Conservation (phyloP, 2,888 invertebrate species). For the Baccha elongata region DNA sequence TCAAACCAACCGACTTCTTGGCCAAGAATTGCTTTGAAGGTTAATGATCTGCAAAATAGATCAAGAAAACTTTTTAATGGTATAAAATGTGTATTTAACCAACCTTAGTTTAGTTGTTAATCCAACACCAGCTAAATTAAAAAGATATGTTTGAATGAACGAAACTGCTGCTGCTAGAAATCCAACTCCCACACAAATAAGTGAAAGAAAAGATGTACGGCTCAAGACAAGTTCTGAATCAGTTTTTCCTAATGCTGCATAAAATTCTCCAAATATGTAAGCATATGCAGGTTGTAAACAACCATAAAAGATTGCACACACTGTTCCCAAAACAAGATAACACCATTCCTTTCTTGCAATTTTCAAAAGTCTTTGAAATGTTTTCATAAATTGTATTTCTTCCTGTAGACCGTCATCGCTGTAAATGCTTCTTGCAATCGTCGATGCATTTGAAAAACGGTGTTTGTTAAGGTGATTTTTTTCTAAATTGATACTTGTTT, state of each 20-base stretch:
- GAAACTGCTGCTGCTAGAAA: conserved; percentile 85
- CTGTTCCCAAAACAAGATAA: conserved; percentile 85
- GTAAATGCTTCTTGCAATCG: conserved; percentile 1
- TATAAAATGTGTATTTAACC: background rate
- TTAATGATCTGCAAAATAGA: conserved; percentile 77
- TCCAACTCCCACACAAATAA: conserved; percentile 86
- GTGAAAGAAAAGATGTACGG: conserved; percentile 84
- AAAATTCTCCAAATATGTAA: conserved; percentile 89
- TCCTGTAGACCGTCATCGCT: conserved; percentile 7
- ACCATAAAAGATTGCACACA: conserved; percentile 87
- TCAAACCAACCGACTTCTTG: conserved; percentile 92
- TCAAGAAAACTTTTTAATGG: too few species aligned
- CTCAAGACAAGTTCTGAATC: conserved; percentile 84
- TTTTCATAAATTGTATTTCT: conserved; percentile 73
- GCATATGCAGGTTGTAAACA: conserved; percentile 89
- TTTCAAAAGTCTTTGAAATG: conserved; percentile 84
- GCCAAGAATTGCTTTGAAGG: conserved; percentile 86
- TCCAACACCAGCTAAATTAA: conserved; percentile 89
- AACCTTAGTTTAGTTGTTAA: conserved; percentile 85
- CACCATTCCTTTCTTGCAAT: conserved; percentile 86
- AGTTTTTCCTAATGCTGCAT: conserved; percentile 82
- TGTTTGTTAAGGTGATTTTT: conserved; percentile 52
- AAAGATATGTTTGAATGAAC: conserved; percentile 88
- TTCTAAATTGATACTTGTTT: conserved; percentile 43
- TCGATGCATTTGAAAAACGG: conserved; percentile 51